Conservation (phyloP, 1,140 invertebrate genomes). For the Metopolophium dirhodum region DNA sequence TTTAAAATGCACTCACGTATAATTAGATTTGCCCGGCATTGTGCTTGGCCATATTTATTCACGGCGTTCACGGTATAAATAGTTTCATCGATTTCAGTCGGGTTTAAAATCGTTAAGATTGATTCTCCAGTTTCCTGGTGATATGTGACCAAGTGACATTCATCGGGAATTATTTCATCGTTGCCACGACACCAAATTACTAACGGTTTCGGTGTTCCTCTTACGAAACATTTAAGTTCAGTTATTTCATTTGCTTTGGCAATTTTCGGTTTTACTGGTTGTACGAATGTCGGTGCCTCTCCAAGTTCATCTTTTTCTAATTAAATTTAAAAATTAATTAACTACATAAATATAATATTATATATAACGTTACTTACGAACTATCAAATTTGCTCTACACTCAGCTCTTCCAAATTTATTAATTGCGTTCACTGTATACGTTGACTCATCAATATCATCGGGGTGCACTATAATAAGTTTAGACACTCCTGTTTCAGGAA, state of each 20-base stretch:
- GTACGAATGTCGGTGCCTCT: constrained; percentile 69
- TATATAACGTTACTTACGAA: constrained; percentile 63
- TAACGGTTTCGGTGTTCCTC: constrained; percentile 73
- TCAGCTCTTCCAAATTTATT: constrained; percentile 76
- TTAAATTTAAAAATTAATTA: constrained; percentile 52
- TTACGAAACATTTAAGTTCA: constrained; percentile 70
- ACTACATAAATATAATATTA: neutral
- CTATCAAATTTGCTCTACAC: constrained; percentile 71
- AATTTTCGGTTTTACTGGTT: constrained; percentile 72
- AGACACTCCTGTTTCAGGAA: constrained; percentile 71
- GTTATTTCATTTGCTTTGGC: constrained; percentile 71
- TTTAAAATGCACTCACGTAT: constrained; percentile 67
- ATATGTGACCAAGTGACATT: constrained; percentile 68
- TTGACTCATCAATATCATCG: constrained; percentile 69
- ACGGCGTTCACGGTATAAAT: constrained; percentile 73
- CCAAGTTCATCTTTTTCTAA: constrained; percentile 73
- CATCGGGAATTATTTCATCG: constrained; percentile 69
- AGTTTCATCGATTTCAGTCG: constrained; percentile 70
- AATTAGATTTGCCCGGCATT: constrained; percentile 72
- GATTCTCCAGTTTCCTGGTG: constrained; percentile 71
- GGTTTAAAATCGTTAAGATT: constrained; percentile 70
- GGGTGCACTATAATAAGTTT: constrained; percentile 72
- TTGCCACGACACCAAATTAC: constrained; percentile 76
- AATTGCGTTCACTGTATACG: constrained; percentile 72
- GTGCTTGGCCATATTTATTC: constrained; percentile 74